These are phyloP conservation scores for Xestoiulus laeticollis DNA, from an alignment of 2,888 invertebrate genomes.

Conservation along the genomic window DNA sequence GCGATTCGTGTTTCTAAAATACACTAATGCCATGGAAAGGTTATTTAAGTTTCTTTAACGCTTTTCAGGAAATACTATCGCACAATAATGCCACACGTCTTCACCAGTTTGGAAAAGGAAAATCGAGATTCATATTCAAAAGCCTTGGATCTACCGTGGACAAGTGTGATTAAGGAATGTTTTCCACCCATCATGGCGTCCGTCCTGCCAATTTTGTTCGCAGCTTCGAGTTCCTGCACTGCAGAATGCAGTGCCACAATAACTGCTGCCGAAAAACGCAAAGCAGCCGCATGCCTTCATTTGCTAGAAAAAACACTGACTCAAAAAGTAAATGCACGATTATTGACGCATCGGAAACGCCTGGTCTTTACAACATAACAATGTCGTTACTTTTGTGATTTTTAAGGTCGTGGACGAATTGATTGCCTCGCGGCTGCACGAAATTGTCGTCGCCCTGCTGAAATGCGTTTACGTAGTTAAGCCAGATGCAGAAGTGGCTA, in stretches of 20 bases:
- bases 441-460: conserved; percentile 12
- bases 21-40: too few species aligned
- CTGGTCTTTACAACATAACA: too few species aligned
- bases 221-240: not conserved
- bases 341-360: not conserved
- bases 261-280: not conserved
- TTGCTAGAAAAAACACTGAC: conserved; percentile 23
- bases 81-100: not conserved
- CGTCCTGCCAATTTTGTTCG: conserved; percentile 2
- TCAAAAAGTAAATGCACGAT: not conserved
- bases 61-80: conserved; percentile 13
- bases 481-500: not conserved
- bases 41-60: not conserved
- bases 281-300: not conserved
- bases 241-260: not conserved
- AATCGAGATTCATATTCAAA: not conserved
- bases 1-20: too few species aligned
- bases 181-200: conserved; percentile 42
- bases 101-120: not conserved
- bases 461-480: not conserved
- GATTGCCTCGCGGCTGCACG: not conserved
- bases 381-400: not conserved
- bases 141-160: not conserved
- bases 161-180: not conserved
- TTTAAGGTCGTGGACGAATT: conserved; percentile 23